Base-by-base conservation (phyloP, 2,113 vertebrate species). In the Choloepus hoffmanni region DNA sequence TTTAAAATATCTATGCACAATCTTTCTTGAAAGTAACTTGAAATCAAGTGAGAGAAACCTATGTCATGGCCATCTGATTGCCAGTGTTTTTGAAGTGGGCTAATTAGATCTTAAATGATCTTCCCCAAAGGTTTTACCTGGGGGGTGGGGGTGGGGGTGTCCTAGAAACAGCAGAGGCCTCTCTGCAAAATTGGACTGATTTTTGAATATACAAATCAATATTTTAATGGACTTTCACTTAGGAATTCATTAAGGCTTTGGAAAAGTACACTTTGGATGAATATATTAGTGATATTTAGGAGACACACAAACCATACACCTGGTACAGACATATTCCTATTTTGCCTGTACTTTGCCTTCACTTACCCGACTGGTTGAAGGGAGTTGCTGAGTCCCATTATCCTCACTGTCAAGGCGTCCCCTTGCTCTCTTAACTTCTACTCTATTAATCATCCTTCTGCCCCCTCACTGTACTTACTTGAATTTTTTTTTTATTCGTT, bases 1-100 rank as follows among this genome's bases (percentile, higher is more conserved):
- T 26, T 53, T 62, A 16, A 78, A 91, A 7, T 53, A 7, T 13
- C 67, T 88, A 9, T 73, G 21, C 33, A 67, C 72, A 62, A 0
- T 58, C 16, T 65, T 63, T 65, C 55, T 77, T 79, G 50, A 93
- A 43, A 53, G 58, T 95, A 92, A 91, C 23, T 70, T 92, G 63
- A 86, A 89, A 45, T 76, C 60, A 43, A 79, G 10, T 82, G 60
- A 93, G 53, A 70, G 53, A 92, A 84, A n/a, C 2, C 33, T 45
- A 16, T 12, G 0, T 92, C 70, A 16, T 58, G 33, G n/a, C 36
- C 36, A 26, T 77, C 18, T 65, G 82, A 45, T 73, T 65, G 33
- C 43, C 11, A 45, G 82, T 26, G 30, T 36, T 45, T 40, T 87
- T 82, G 70, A 92, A 60, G 55, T 55, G 60, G 16, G 24, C 40